Conservation (phyloP, 1,140 invertebrate genomes). For the Drosophila funebris region DNA sequence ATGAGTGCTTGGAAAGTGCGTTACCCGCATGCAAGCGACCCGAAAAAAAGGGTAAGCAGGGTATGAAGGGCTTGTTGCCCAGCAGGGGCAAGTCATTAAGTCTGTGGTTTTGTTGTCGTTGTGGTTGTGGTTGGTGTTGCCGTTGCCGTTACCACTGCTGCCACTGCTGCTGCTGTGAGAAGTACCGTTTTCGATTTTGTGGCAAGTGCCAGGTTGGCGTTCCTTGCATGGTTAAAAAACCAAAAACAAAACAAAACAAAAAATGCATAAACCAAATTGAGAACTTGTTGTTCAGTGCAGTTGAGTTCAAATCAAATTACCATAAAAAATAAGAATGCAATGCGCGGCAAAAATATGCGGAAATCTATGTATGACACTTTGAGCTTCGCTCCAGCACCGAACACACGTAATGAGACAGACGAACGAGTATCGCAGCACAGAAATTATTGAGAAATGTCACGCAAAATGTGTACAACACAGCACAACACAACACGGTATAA, state of each 20-base stretch:
- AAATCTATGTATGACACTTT: conserved; percentile 72
- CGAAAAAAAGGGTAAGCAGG: conserved; percentile 25
- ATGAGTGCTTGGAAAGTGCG: conserved; percentile 70
- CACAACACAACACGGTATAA: conserved; percentile 35
- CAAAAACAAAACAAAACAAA: neutral
- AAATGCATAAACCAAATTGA: neutral
- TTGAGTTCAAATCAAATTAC: conserved; percentile 73
- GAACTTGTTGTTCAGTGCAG: conserved; percentile 48
- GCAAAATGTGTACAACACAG: conserved; percentile 61
- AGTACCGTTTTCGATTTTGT: conserved; percentile 61
- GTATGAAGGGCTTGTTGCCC: conserved; percentile 4
- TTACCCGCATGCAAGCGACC: conserved; percentile 45
- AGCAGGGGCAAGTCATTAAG: conserved; percentile 59
- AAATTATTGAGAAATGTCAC: conserved; percentile 81
- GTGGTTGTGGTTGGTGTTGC: conserved; percentile 16
- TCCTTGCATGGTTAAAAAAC: conserved; percentile 9
- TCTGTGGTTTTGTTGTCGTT: conserved; percentile 55
- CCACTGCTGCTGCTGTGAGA: conserved; percentile 30
- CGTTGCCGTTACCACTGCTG: no score
- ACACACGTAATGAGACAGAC: conserved; percentile 53
- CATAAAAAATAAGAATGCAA: conserved; percentile 75
- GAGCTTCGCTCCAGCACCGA: neutral
- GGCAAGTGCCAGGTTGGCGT: conserved; percentile 27
- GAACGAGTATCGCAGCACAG: conserved; percentile 15
- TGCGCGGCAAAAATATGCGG: conserved; percentile 61